These are phyloP conservation scores for Bovichtus variegatus DNA, from an alignment of 2,797 vertebrate species.

Conservation along the genomic window DNA sequence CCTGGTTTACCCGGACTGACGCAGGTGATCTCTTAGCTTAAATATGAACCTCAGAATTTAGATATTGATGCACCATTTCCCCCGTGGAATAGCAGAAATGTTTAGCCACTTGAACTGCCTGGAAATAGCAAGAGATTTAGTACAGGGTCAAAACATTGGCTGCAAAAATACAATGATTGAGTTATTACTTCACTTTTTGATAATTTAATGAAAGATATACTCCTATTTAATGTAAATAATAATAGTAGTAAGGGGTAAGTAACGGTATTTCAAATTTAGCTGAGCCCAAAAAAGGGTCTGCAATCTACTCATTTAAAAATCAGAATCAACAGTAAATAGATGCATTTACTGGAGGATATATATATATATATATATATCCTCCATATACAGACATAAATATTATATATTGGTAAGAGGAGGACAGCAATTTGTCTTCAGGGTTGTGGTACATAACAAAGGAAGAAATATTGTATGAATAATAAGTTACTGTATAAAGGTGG, in stretches of 20 bases:
- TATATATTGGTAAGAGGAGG: background rate
- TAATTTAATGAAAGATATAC: background rate
- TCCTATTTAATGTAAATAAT: background rate
- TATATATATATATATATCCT: no score
- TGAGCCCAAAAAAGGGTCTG: background rate
- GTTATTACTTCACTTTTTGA: background rate
- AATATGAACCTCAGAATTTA: slow-evolving; percentile 1
- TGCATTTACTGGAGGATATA: background rate
- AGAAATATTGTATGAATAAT: background rate
- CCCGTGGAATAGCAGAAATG: slow-evolving; percentile 10
- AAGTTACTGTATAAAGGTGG: background rate
- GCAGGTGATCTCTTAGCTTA: slow-evolving; percentile 25
- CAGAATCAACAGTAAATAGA: background rate
- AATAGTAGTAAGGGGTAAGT: background rate
- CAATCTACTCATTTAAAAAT: background rate
- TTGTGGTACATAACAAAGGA: background rate
- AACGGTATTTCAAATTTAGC: background rate
- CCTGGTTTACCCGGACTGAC: slow-evolving; percentile 23
- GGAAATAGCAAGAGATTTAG: background rate
- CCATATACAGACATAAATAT: background rate
- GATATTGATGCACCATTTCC: background rate
- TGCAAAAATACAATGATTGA: background rate
- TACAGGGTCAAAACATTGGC: background rate
- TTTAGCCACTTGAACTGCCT: background rate
- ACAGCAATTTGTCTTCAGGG: background rate